Percentiles rank a stretch among this genome's conserved stretches.
These are phyloP conservation scores for Lagopus leucura DNA, from an alignment of 2,113 vertebrate genomes.

Conservation along the genomic window DNA sequence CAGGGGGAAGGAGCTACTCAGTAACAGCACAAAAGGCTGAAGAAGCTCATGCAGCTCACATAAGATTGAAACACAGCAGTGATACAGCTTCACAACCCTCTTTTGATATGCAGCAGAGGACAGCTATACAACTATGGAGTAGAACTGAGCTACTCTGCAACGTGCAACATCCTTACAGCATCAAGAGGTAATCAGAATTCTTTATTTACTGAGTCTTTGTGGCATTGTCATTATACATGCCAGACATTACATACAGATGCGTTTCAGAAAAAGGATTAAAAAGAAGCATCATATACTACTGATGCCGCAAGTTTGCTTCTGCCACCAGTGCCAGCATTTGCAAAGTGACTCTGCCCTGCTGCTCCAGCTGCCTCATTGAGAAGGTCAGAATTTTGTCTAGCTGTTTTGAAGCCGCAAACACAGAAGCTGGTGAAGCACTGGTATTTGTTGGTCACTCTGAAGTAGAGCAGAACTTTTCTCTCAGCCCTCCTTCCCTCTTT, in stretches of 20 bases:
- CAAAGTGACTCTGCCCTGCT: background rate
- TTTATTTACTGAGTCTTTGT: background rate
- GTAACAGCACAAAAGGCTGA: background rate
- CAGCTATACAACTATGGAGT: background rate
- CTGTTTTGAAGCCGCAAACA: background rate
- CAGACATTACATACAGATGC: background rate
- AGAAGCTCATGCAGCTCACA: background rate
- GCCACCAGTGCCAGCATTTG: background rate
- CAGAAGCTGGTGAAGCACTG: background rate
- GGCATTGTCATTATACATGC: background rate
- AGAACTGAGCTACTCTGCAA: background rate
- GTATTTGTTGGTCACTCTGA: background rate
- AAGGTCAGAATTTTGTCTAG: background rate
- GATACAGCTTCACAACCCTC: background rate
- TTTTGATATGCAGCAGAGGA: background rate
- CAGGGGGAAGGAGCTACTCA: background rate
- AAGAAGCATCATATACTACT: background rate
- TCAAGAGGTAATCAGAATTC: background rate
- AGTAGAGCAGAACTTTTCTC: accelerated
- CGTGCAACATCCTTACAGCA: accelerated
- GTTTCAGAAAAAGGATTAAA: background rate
- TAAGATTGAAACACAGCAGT: background rate
- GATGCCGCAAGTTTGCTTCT: background rate
- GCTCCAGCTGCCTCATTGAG: background rate
- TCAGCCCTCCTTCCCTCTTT: background rate